Evolutionary conservation across 2,888 invertebrate species (phyloP).

Genomic region (Cryptops parisi): DNA sequence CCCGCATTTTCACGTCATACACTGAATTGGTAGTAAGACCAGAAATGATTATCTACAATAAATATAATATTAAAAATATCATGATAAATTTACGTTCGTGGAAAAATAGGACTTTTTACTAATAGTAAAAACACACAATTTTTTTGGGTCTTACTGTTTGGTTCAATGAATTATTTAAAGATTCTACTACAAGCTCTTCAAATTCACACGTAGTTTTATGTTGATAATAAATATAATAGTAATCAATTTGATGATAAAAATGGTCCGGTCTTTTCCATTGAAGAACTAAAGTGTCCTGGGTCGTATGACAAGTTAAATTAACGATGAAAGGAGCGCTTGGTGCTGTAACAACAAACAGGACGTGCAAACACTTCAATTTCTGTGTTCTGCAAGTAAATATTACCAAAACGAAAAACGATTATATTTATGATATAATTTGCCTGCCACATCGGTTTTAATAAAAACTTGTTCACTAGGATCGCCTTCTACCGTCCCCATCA

Average conservation of each 20-base stretch:
- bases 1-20: conserved; percentile 55
- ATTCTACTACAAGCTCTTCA: conserved; percentile 32
- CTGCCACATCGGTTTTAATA: conserved; percentile 66
- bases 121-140: too few species aligned
- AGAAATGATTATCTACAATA: conserved; percentile 44
- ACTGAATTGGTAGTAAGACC: conserved; percentile 53
- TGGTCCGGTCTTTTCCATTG: conserved; percentile 68
- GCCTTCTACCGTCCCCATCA: conserved; percentile 58
- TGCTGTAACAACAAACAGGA: conserved; percentile 30
- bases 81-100: not conserved
- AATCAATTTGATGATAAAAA: conserved; percentile 65
- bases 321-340: conserved; percentile 67
- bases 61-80: too few species aligned
- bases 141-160: conserved; percentile 21
- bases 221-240: conserved; percentile 51
- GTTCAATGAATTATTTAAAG: conserved; percentile 25
- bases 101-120: not conserved
- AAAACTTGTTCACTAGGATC: conserved; percentile 56
- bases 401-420: not conserved
- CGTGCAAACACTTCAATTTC: not conserved
- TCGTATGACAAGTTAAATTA: conserved; percentile 68
- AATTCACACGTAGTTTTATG: conserved; percentile 35
- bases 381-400: not conserved
- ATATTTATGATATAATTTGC: conserved; percentile 16
- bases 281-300: conserved; percentile 61